These are phyloP conservation scores for Neosalanx taihuensis DNA, from an alignment of 2,797 vertebrate species.

Conservation along the genomic window DNA sequence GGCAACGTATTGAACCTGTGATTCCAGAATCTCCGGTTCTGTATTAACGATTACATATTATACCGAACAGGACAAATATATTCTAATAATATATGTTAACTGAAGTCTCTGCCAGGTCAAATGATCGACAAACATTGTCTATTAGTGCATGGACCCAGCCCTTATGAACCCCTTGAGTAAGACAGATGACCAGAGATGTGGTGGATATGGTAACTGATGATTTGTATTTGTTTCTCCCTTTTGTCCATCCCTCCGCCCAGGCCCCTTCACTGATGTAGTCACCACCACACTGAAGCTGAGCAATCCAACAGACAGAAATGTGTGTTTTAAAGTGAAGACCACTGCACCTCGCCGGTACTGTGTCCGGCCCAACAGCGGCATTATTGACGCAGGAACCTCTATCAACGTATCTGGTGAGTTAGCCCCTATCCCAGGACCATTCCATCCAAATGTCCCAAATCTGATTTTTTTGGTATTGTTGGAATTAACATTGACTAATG, in stretches of 20 bases:
- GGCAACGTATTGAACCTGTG: not conserved
- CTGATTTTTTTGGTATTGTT: not conserved
- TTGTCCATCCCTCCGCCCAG: conserved; percentile 55
- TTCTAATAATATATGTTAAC: not conserved
- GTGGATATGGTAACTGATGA: not conserved
- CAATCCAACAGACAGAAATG: conserved; percentile 91
- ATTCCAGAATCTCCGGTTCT: not conserved
- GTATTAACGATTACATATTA: not conserved
- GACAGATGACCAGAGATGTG: not conserved
- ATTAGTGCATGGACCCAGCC: not conserved
- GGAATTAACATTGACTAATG: not conserved
- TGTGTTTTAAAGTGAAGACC: conserved; percentile 98
- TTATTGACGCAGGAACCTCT: conserved; percentile 87
- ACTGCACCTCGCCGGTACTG: conserved; percentile 94
- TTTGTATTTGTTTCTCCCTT: not conserved
- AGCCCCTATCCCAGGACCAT: not conserved
- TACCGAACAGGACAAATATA: not conserved
- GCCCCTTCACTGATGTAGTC: conserved; percentile 94
- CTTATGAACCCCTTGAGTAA: not conserved
- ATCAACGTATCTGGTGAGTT: conserved; percentile 87
- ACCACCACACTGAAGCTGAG: conserved; percentile 90
- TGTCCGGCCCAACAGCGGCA: conserved; percentile 92
- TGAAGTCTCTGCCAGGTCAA: not conserved
- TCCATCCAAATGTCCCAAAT: not conserved
- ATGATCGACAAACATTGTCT: not conserved